Conservation (phyloP, 2,888 invertebrate species). For the Shargacucullia verbasci region DNA sequence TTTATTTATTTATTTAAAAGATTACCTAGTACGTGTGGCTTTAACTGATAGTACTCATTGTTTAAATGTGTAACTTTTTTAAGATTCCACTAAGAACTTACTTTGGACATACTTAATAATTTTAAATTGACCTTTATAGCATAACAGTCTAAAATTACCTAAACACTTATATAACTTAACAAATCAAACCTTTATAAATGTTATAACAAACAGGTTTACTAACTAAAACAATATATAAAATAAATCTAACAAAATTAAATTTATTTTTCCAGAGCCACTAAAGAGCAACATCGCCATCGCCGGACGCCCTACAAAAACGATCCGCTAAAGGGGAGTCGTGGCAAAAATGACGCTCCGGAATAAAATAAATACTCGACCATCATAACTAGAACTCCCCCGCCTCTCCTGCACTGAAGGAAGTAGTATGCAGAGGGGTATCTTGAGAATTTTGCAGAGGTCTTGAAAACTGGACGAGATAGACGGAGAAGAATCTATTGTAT, state of each 20-base stretch:
- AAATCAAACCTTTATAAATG: too few species aligned
- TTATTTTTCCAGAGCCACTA: conserved; percentile 66
- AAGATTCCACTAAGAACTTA: too few species aligned
- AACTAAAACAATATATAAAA: too few species aligned
- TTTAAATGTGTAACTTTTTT: too few species aligned
- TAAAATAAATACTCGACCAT: conserved; percentile 79
- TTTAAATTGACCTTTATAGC: too few species aligned
- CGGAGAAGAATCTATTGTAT: conserved; percentile 53
- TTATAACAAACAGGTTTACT: too few species aligned
- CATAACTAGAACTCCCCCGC: conserved; percentile 56
- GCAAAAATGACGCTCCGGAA: conserved; percentile 84
- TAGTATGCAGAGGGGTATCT: conserved; percentile 41
- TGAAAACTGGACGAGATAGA: conserved; percentile 36
- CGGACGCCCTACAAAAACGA: conserved; percentile 79
- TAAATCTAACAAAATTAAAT: conserved; percentile 23
- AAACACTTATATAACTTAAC: too few species aligned
- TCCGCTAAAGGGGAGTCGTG: conserved; percentile 77
- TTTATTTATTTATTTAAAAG: too few species aligned
- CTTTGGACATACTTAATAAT: too few species aligned
- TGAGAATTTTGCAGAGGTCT: conserved; percentile 47
- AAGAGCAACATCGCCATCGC: conserved; percentile 64
- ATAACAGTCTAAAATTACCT: too few species aligned
- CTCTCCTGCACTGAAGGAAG: conserved; percentile 36
- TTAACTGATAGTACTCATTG: too few species aligned
- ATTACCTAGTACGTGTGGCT: too few species aligned